phyloP scores from a whole-genome alignment of 2,113 vertebrate genomes.

The Eurystomus gularis region DNA sequence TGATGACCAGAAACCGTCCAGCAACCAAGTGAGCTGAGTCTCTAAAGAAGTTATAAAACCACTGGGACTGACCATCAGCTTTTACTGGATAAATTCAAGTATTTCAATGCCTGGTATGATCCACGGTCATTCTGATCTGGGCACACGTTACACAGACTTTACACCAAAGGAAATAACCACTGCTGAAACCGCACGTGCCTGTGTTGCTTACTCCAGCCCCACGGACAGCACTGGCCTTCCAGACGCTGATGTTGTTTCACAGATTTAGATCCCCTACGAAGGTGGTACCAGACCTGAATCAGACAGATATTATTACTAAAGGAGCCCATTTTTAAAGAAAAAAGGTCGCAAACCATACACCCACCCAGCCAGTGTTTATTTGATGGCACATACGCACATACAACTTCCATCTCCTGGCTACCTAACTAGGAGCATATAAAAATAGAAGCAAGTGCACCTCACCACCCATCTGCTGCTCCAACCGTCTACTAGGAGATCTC shows the following conservation, averaged over 20 bases:
- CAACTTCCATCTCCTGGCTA: background rate
- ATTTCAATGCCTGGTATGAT: background rate
- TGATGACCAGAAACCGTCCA: background rate
- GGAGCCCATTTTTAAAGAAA: background rate
- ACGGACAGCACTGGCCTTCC: accelerated
- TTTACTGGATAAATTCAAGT: background rate
- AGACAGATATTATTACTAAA: background rate
- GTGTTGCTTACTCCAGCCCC: background rate
- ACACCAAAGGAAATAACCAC: background rate
- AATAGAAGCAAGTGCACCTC: background rate
- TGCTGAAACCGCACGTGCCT: accelerated
- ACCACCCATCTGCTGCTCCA: background rate
- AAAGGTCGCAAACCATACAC: background rate
- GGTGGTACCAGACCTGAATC: background rate
- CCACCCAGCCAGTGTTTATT: background rate
- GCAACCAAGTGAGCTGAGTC: background rate
- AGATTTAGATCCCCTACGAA: too few species aligned
- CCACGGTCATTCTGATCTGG: background rate
- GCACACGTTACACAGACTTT: background rate
- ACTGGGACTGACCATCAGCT: background rate
- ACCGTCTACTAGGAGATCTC: background rate
- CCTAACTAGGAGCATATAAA: background rate
- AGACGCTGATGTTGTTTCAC: background rate
- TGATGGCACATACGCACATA: background rate
- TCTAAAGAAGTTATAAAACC: background rate